Conservation (phyloP, 2,888 invertebrate species). For the Latrodectus elegans region DNA sequence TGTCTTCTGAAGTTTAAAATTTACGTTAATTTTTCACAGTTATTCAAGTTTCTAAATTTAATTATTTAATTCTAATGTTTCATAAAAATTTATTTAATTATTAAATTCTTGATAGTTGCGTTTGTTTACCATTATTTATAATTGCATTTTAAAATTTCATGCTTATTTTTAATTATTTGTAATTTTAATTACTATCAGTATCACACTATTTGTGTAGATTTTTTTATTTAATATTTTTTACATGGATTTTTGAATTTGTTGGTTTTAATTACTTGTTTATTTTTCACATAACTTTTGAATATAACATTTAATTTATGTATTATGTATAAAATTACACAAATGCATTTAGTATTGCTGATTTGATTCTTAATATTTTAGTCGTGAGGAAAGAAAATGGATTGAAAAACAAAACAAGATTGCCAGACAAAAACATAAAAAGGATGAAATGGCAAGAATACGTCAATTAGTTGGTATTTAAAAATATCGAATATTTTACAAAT, state of each 20-base stretch:
- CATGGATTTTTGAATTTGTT: background rate
- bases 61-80: too few species aligned
- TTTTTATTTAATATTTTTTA: background rate
- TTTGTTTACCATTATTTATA: too few species aligned
- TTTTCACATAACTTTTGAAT: background rate
- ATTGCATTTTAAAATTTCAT: too few species aligned
- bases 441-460: constrained; percentile 94
- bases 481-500: background rate
- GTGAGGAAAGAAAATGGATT: constrained; percentile 97
- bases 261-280: background rate
- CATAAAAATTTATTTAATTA: too few species aligned
- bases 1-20: too few species aligned
- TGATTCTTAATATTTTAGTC: constrained; percentile 74
- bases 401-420: constrained; percentile 98
- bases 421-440: constrained; percentile 94
- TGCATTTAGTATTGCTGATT: background rate
- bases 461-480: constrained; percentile 81
- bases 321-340: constrained; percentile 7
- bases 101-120: too few species aligned
- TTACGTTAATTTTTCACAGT: too few species aligned
- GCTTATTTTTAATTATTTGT: too few species aligned
- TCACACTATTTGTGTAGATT: too few species aligned
- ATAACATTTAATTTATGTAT: too few species aligned
- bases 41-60: too few species aligned
- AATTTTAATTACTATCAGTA: too few species aligned